Percentiles rank a stretch among this genome's conserved stretches.
Evolutionary conservation across 1,140 invertebrate species (phyloP).

Genomic region (Zaprionus vittiger): DNA sequence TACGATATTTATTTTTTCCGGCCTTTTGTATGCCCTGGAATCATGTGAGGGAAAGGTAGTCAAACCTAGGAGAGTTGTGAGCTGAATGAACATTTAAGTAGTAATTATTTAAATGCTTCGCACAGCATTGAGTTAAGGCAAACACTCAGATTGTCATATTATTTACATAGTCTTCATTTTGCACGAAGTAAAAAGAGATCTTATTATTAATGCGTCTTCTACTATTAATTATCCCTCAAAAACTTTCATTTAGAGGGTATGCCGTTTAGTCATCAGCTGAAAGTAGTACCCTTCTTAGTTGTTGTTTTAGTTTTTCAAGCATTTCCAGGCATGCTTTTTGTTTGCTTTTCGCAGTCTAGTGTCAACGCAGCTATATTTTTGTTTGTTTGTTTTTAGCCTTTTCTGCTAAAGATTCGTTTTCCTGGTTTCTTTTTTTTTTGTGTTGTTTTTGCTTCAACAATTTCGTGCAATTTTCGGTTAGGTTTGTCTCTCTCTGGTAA

Average conservation of each 20-base stretch:
- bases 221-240: not conserved
- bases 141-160: no score
- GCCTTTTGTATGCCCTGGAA: constrained; percentile 10
- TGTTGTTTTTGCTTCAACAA: constrained; percentile 1
- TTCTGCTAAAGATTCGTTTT: constrained; percentile 45
- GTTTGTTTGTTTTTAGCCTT: constrained; percentile 22
- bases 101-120: not conserved
- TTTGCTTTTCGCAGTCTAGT: constrained; percentile 66
- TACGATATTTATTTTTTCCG: constrained; percentile 14
- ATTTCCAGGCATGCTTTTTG: constrained; percentile 53
- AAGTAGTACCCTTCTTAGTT: not conserved
- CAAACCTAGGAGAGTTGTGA: not conserved
- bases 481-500: constrained; percentile 44
- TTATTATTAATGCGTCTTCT: no score
- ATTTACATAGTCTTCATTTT: no score
- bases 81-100: not conserved
- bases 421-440: not conserved
- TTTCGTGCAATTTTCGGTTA: constrained; percentile 32
- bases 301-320: constrained; percentile 42
- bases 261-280: not conserved
- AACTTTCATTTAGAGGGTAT: constrained; percentile 12
- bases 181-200: no score
- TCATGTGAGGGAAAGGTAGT: not conserved
- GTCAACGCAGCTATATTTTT: constrained; percentile 62
- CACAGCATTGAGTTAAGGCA: not conserved